Evolutionary conservation across 2,797 vertebrate species (phyloP), one percentile per base, ranked within the genome.

Genomic region (Oryzias sinensis): DNA sequence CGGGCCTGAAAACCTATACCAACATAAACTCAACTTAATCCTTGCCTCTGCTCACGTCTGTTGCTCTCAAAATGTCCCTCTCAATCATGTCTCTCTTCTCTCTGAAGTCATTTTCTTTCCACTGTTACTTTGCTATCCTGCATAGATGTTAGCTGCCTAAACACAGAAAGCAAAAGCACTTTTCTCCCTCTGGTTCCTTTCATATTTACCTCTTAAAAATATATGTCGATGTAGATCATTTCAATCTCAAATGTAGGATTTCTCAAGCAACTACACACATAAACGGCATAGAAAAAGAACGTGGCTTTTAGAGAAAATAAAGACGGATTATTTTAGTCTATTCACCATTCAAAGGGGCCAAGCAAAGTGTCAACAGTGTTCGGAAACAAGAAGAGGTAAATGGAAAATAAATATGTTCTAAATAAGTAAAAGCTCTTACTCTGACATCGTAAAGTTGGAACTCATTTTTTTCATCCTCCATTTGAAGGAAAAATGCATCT

Each of bases 31-130:
- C 33, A 11, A 52, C 49, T 9, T 49, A 24, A 63, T 76, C 61
- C 47, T 11, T n/a, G 33, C 66, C 65, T 59, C 68, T 55, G 50
- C 74, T 81, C 76, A 82, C 55, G 56, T 82, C 66, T 59, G 65
- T 24, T 0, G 65, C 70, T 81, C 71, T 74, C 74, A 79, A 72
- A 80, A 78, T 82, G 81, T 81, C 72, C 79, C 78, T 81, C 80
- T 87, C 82, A 80, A 83, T 88, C 83, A 83, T 77, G 71, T 67
- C 69, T 56, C 80, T 81, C 77, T 76, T 70, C 72, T 68, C 50
- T 53, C 58, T 37, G 2, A 37, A 37, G 33, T 37, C 33, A 37
- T 37, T 37, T 11, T 37, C 29, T 37, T 57, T 81, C 70, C 66
- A 57, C 78, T 81, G 74, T 76, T 74, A 80, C 76, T 70, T 46